Evolutionary conservation across 2,888 invertebrate genomes (phyloP).

Genomic region (Deroplatys truncata): DNA sequence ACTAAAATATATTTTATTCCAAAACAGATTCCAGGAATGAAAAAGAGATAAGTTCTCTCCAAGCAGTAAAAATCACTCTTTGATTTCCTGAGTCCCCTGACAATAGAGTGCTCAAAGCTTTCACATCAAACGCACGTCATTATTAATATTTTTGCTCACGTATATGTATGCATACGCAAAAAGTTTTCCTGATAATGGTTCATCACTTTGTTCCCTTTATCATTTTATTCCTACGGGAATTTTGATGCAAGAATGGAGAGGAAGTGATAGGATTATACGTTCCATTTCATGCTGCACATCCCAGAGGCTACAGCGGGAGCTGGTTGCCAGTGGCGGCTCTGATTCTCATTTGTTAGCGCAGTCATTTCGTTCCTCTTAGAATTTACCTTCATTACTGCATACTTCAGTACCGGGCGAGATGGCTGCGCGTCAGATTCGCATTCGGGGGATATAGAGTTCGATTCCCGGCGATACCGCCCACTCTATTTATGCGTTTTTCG

Average conservation of each 20-base stretch:
- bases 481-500: too few relatives aligned
- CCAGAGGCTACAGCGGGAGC: background rate
- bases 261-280: background rate
- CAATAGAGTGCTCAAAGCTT: background rate
- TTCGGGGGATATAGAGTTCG: too few relatives aligned
- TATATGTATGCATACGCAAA: background rate
- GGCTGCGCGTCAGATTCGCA: too few relatives aligned
- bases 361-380: too few relatives aligned
- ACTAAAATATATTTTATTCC: background rate
- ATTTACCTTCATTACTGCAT: too few relatives aligned
- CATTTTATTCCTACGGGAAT: background rate
- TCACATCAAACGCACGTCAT: background rate
- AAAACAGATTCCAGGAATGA: background rate
- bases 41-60: background rate
- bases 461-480: too few relatives aligned
- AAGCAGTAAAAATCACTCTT: background rate
- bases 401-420: too few relatives aligned
- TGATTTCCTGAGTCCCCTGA: background rate
- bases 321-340: too few relatives aligned
- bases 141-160: background rate
- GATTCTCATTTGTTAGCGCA: too few relatives aligned
- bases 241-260: background rate
- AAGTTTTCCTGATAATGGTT: background rate
- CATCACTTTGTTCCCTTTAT: background rate
- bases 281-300: background rate